Base-by-base conservation (phyloP, 2,888 invertebrate genomes). In the Acanthosepion pharaonis region DNA sequence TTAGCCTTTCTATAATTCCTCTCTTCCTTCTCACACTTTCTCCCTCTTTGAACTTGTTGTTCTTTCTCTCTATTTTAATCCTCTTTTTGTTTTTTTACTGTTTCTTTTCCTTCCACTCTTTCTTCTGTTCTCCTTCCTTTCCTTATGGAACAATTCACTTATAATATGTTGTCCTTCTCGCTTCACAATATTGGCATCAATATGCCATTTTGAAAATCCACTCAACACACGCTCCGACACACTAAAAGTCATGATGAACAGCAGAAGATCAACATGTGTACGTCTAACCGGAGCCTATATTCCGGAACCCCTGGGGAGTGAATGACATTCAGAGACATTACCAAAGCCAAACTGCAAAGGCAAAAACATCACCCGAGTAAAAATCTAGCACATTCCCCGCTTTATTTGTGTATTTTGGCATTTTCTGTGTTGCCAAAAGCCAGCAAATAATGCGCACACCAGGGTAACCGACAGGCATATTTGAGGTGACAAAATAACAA, bases 391-490 rank as follows among this genome's bases (percentile, higher is more conserved):
- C 78, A 78, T 78, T 11, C n/a, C 9, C 78, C 15, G 23, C n/a
- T 78, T 78, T 18, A 78, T 78, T 78, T 78, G n/a, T 78, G 78
- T n/a, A 78, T n/a, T 78, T 78, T 78, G 78, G 78, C n/a, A 78
- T 78, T 78, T 78, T 78, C 78, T 78, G 33, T 78, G 11, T 78
- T 78, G n/a, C 15, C 78, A 78, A n/a, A 78, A 78, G 78, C 33
- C 33, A 78, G 33, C n/a, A 78, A 78, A 33, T 78, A 78, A 78
- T 78, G 33, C 33, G 78, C 2, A n/a, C n/a, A 11, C 33, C 78
- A 33, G 15, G 78, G 15, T 78, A 78, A 78, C 15, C 18, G 78
- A 78, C 78, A n/a, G 78, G 3, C n/a, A 42, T 78, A 18, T n/a
- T 78, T n/a, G 11, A 78, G n/a, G 78, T 78, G n/a, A 78, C 78